Evolutionary conservation across 1,140 invertebrate genomes (phyloP), one percentile per base, ranked within the genome.

Genomic region (Drosophila varians): DNA sequence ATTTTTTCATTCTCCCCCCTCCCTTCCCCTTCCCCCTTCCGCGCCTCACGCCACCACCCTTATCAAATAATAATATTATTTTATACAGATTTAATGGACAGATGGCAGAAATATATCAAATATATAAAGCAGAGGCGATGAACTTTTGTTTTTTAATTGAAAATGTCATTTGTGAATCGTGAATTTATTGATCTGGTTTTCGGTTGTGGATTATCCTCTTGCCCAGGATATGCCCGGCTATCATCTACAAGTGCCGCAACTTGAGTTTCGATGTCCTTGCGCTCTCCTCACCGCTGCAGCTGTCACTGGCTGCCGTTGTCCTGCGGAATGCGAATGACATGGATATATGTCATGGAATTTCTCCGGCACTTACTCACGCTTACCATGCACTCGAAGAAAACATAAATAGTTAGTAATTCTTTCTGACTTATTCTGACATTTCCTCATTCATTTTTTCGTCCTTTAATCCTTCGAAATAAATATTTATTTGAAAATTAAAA

Each of bases 181-280:
- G 18, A 16, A 62, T 38, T 28, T 42, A 65, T 65, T 62, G 58
- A 49, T 49, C 19, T 38, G 7, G 21, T 4, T 3, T 12, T 16
- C 9, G 18, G n/a, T 26, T 21, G 43, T 21, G 46, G 12, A 48
- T 48, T 16, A 38, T 38, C 12, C 36, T 16, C n/a, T 16, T 31
- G 28, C 36, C 36, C n/a, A 38, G 36, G 36, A 38, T 38, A 65
- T 65, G 28, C 60, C 46, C 36, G 46, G 64, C 45, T 52, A 52
- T 65, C 62, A 52, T 53, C 60, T 66, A 47, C 26, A 65, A 65
- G 26, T 43, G 60, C 14, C 62, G 62, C 62, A 36, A 34, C 47
- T 66, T 34, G 38, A 66, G 61, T 34, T 43, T 36, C 26, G 12
- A 65, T 66, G 62, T 66, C 60, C 60, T 31, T 46, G n/a, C 9